phyloP scores from a whole-genome alignment of 2,888 invertebrate genomes.

The Cryptus viduatorius region DNA sequence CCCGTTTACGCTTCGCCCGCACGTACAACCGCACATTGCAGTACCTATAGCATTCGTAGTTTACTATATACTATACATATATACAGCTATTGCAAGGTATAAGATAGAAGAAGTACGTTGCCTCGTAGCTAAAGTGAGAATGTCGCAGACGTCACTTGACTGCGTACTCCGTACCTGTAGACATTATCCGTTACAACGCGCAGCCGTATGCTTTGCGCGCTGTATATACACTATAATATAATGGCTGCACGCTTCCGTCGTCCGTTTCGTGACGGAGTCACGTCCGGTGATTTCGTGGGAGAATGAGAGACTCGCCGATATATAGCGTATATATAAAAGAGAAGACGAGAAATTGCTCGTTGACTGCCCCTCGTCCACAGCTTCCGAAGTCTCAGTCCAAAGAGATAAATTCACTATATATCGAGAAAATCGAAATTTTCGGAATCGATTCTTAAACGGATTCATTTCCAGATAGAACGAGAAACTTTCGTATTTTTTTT shows the following conservation, averaged over 20 bases:
- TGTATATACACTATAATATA: background rate
- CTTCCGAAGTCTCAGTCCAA: slow-evolving; percentile 7
- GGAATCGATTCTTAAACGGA: background rate
- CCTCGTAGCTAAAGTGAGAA: background rate
- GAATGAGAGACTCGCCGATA: slow-evolving; percentile 40
- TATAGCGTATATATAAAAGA: slow-evolving; percentile 31
- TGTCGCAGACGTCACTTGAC: slow-evolving; percentile 6
- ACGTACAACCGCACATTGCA: slow-evolving; percentile 50
- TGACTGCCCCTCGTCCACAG: slow-evolving; percentile 3
- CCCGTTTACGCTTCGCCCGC: slow-evolving; percentile 52
- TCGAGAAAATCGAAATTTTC: background rate
- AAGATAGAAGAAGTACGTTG: background rate
- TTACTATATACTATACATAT: background rate
- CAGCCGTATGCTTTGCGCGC: background rate
- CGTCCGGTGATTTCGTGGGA: slow-evolving; percentile 62
- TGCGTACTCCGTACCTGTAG: background rate
- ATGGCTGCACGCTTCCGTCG: slow-evolving; percentile 37
- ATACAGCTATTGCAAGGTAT: background rate
- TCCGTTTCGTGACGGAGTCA: slow-evolving; percentile 54
- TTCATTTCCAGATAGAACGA: no score
- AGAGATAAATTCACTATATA: background rate
- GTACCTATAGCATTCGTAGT: background rate
- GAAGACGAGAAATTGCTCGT: slow-evolving; percentile 28
- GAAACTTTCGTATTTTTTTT: no score
- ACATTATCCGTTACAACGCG: background rate